Conservation (phyloP, 30 jellyfish, hydroid and myxozoan species). For the Hydractinia echinata region DNA sequence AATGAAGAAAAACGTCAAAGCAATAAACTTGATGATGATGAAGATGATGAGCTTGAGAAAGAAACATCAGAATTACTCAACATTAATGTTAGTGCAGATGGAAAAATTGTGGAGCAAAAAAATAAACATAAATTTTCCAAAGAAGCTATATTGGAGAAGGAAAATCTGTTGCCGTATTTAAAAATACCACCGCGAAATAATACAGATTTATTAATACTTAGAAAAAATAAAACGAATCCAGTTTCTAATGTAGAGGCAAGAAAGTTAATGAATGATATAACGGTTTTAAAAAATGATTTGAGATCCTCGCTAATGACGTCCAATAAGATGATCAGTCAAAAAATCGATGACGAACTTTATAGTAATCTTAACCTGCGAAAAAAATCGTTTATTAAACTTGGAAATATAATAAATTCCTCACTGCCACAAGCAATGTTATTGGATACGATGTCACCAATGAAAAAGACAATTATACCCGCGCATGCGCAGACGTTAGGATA, state of each 20-base stretch:
- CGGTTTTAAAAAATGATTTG: slow-evolving; percentile 15
- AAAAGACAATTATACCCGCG: neutral
- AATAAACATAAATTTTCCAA: neutral
- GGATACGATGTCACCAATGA: slow-evolving; percentile 4
- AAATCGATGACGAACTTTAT: neutral
- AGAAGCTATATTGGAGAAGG: slow-evolving; percentile 24
- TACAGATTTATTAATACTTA: neutral
- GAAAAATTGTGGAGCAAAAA: slow-evolving; percentile 33
- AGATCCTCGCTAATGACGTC: neutral
- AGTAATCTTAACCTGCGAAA: neutral
- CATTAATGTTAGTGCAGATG: slow-evolving; percentile 31
- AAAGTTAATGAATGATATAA: slow-evolving; percentile 10
- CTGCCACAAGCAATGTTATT: slow-evolving; percentile 10
- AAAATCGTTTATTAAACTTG: neutral
- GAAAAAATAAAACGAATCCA: neutral
- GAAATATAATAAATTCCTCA: neutral
- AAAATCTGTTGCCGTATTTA: neutral
- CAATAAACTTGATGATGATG: slow-evolving; percentile 26
- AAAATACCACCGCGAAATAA: slow-evolving; percentile 15
- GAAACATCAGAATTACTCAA: slow-evolving; percentile 30
- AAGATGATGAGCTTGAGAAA: slow-evolving; percentile 29
- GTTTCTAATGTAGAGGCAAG: neutral
- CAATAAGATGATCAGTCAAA: neutral
- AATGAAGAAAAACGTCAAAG: slow-evolving; percentile 3
- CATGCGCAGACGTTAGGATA: too few species aligned